Evolutionary conservation across 2,113 vertebrate species (phyloP).

Genomic region (Collichthys lucidus): DNA sequence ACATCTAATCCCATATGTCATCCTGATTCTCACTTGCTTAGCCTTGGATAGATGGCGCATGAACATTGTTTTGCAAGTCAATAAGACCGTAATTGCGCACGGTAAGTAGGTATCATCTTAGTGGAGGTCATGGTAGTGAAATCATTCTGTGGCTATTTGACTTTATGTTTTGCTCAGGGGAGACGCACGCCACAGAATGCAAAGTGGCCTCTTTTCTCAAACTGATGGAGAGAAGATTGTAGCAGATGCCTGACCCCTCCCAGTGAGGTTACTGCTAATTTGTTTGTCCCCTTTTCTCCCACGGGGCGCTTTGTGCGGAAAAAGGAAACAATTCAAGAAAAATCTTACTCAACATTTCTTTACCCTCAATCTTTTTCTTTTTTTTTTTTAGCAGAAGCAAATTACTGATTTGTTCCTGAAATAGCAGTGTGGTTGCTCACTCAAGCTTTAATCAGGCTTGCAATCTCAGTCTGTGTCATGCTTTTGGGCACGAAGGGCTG

Average conservation of each 20-base stretch:
- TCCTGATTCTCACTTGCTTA: conserved; percentile 34
- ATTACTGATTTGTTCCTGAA: conserved; percentile 59
- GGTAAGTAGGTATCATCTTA: conserved; percentile 60
- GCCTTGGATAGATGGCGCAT: conserved; percentile 19
- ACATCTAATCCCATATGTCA: conserved; percentile 44
- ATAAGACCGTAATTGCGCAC: conserved; percentile 76
- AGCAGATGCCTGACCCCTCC: conserved; percentile 64
- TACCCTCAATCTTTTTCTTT: conserved; percentile 3
- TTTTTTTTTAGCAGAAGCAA: conserved; percentile 35
- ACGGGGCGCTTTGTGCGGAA: conserved; percentile 45
- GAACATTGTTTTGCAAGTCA: conserved; percentile 79
- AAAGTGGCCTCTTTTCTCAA: conserved; percentile 68
- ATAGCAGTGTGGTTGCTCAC: conserved; percentile 26
- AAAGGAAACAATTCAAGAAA: conserved; percentile 54
- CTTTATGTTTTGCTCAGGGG: conserved; percentile 70
- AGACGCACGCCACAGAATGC: conserved; percentile 61
- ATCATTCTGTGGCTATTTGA: conserved; percentile 72
- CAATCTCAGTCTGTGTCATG: conserved; percentile 34
- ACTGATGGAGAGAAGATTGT: conserved; percentile 55
- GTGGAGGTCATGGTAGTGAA: conserved; percentile 73
- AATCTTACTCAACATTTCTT: conserved; percentile 27
- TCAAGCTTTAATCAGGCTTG: conserved; percentile 51
- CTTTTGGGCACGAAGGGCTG: conserved; percentile 39
- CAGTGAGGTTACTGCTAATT: conserved; percentile 73
- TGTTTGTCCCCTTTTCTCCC: conserved; percentile 56